phyloP scores from a whole-genome alignment of 2,113 vertebrate species.

The Craseonycteris thonglongyai region DNA sequence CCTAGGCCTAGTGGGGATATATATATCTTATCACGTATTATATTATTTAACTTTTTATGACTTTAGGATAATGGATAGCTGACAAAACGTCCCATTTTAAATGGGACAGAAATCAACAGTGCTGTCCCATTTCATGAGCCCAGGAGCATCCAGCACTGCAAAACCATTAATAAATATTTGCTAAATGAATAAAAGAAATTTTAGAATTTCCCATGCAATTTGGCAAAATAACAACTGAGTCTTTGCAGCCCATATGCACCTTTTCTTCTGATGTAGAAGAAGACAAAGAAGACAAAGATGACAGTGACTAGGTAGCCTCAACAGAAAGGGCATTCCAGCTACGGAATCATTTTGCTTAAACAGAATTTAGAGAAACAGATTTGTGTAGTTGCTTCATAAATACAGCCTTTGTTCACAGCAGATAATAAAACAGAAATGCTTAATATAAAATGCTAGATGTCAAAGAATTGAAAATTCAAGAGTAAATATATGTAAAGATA shows the following conservation, averaged over 20 bases:
- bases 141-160: not conserved
- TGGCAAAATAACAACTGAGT: not conserved
- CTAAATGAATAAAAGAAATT: not conserved
- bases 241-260: not conserved
- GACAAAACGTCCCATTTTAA: too few species aligned
- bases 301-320: not conserved
- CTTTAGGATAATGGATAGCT: not conserved
- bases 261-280: not conserved
- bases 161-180: not conserved
- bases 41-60: not conserved
- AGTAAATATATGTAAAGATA: not conserved
- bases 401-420: not conserved
- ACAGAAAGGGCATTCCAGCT: not conserved
- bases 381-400: not conserved
- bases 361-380: not conserved
- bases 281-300: not conserved
- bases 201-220: not conserved
- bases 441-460: not conserved
- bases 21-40: not conserved
- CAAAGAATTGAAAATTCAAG: not conserved
- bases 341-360: not conserved
- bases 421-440: not conserved
- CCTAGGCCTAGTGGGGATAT: not conserved
- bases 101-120: too few species aligned
- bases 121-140: too few species aligned